Base-by-base conservation (phyloP, 2,113 vertebrate species). In the Vulpes lagopus region DNA sequence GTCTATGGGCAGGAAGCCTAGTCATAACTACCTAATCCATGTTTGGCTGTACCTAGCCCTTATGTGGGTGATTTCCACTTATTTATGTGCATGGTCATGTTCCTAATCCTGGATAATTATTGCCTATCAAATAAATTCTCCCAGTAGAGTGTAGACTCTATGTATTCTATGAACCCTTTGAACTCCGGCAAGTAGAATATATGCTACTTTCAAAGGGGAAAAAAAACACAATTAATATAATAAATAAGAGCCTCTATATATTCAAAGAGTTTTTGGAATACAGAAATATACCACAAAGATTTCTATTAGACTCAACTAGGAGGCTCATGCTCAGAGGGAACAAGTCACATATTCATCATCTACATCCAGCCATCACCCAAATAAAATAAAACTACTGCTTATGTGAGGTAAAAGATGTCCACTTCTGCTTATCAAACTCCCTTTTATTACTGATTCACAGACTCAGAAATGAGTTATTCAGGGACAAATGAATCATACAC, bases 261-360 rank as follows among this genome's bases (percentile, higher is more conserved):
- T 30, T 82, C 74, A 73, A 74, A n/a, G 9, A 81, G 57, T 92
- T 93, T 82, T 49, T 38, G 57, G 27, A 93, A 89, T 49, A 96
- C 1, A 81, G 20, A 73, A 51, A 20, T 25, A 12, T 80, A 22
- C 53, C 51, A 79, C 64, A 27, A 91, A 64, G 10, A 57, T 43
- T 74, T 81, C 83, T 74, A 43, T 12, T 12, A 57, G 59, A 88
- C 30, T 49, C n/a, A 43, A 87, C n/a, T 32, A 74, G 16, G 17
- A 74, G 67, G 55, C n/a, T 64, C n/a, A 49, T 17, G 11, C 49
- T 64, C 49, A 64, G 22, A 81, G 78, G 51, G 64, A 74, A 74
- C 15, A 92, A 55, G 49, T 30, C 65, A 35, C 22, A 88, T 11
- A 16, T 5, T 19, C 22, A 59, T 51, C 53, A 38, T 53, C 73